phyloP scores from a whole-genome alignment of 2,888 invertebrate species.

The Drosophila nr. fundita region DNA sequence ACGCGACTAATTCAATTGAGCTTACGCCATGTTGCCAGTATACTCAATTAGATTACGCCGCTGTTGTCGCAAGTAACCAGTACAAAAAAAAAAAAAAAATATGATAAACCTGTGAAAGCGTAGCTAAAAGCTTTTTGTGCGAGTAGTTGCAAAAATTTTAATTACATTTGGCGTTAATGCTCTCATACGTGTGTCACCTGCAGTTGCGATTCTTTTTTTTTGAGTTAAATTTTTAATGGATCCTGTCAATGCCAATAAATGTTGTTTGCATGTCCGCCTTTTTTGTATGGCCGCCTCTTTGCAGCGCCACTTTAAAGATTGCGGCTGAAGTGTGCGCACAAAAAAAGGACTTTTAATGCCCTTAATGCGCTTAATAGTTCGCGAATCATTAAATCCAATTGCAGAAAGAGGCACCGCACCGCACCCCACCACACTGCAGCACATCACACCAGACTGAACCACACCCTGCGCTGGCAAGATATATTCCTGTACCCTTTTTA shows the following conservation, averaged over 20 bases:
- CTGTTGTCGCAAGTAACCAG: constrained; percentile 7
- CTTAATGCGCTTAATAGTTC: constrained; percentile 76
- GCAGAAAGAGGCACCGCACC: constrained; percentile 41
- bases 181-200: constrained; percentile 46
- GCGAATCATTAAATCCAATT: constrained; percentile 76
- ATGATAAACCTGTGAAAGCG: constrained; percentile 26
- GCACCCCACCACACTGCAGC: constrained; percentile 6
- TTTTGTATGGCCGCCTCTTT: constrained; percentile 29
- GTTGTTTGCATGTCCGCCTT: constrained; percentile 40
- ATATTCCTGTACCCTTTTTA: constrained; percentile 42
- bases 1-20: constrained; percentile 61
- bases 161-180: constrained; percentile 63
- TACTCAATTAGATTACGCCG: constrained; percentile 63
- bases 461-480: constrained; percentile 18
- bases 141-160: constrained; percentile 57
- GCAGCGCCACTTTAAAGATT: constrained; percentile 37
- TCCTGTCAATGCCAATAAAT: constrained; percentile 77
- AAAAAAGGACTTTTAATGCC: constrained; percentile 48
- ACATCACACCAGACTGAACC: neutral
- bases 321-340: constrained; percentile 26
- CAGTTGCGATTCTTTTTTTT: constrained; percentile 35
- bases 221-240: constrained; percentile 70
- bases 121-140: constrained; percentile 66
- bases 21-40: constrained; percentile 49
- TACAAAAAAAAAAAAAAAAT: constrained; percentile 1